Evolutionary conservation across 2,888 invertebrate genomes (phyloP).

Genomic region (Deroplatys truncata): DNA sequence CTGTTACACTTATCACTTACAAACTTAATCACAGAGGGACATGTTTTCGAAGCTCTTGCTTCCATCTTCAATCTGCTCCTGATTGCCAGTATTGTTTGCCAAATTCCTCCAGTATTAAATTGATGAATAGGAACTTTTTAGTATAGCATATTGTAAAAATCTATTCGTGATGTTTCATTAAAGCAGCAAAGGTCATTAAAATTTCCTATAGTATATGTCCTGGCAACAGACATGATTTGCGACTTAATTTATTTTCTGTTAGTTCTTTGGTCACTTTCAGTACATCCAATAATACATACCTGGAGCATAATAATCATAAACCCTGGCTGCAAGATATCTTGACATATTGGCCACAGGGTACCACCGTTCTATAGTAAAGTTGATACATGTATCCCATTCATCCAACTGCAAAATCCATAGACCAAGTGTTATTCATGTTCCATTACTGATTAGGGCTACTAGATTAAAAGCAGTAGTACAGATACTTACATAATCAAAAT

Average conservation of each 20-base stretch:
- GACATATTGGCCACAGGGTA: constrained; percentile 96
- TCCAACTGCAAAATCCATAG: constrained; percentile 62
- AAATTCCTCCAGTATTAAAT: too few relatives aligned
- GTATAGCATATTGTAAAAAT: too few relatives aligned
- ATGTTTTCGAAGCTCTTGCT: too few relatives aligned
- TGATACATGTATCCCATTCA: constrained; percentile 78
- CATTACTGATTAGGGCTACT: background rate
- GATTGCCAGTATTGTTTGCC: too few relatives aligned
- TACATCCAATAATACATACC: constrained; percentile 52
- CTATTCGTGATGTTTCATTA: too few relatives aligned
- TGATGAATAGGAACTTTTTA: too few relatives aligned
- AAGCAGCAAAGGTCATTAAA: too few relatives aligned
- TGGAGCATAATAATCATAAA: constrained; percentile 95
- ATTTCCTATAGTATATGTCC: too few relatives aligned
- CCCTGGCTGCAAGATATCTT: constrained; percentile 78
- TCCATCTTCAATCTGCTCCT: too few relatives aligned
- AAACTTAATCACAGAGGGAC: too few relatives aligned
- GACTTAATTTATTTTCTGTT: background rate
- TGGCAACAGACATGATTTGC: too few relatives aligned
- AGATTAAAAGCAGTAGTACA: background rate
- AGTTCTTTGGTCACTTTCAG: background rate
- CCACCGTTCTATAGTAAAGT: constrained; percentile 92
- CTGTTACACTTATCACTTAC: too few relatives aligned
- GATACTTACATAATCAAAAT: constrained; percentile 83
- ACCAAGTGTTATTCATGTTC: background rate